Evolutionary conservation across 2,113 vertebrate species (phyloP).

Genomic region (Hiodon alosoides): DNA sequence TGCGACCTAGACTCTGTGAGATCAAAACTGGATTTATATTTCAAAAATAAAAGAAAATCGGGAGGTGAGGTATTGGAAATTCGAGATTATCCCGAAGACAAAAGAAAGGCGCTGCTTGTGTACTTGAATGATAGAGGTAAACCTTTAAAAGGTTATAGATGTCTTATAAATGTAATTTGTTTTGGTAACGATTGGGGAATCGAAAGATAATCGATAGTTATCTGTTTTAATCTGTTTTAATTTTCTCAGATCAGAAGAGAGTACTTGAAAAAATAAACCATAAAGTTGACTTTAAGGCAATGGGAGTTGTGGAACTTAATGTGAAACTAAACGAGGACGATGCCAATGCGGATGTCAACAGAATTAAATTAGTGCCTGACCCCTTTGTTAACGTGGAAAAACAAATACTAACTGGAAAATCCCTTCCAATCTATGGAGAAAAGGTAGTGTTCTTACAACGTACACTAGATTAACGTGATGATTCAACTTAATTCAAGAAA

Average conservation of each 20-base stretch:
- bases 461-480: not conserved
- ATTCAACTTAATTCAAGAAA: not conserved
- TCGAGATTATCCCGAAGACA: conserved; percentile 33
- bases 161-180: not conserved
- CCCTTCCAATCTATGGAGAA: no score
- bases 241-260: conserved; percentile 30
- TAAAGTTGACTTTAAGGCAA: conserved; percentile 33
- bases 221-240: not conserved
- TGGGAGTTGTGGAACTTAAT: conserved; percentile 28
- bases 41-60: conserved; percentile 46
- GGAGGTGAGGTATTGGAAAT: conserved; percentile 41
- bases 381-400: conserved; percentile 1
- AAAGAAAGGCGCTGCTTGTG: conserved; percentile 36
- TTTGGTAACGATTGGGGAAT: not conserved
- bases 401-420: not conserved
- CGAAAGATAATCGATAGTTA: not conserved
- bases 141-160: not conserved
- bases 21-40: conserved; percentile 39
- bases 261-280: conserved; percentile 38
- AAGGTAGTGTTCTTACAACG: conserved; percentile 23
- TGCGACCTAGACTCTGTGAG: conserved; percentile 23
- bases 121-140: conserved; percentile 38
- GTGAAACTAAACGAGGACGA: conserved; percentile 24
- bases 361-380: conserved; percentile 3
- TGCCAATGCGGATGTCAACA: not conserved